phyloP scores from a whole-genome alignment of 2,888 invertebrate species.

The Thecocarcelia acutangulata region DNA sequence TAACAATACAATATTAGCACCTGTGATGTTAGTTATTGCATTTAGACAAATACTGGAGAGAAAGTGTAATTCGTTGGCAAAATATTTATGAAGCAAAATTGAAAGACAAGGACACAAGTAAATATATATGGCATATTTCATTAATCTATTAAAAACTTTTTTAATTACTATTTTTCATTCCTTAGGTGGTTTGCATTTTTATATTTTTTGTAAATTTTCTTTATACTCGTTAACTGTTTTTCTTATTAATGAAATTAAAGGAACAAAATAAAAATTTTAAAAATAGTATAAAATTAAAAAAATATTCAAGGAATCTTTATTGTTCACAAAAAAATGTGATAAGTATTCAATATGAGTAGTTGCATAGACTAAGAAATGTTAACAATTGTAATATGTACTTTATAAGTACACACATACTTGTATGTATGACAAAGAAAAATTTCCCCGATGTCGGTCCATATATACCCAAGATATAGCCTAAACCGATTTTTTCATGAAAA shows the following conservation, averaged over 20 bases:
- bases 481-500: too few species aligned
- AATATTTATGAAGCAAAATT: constrained; percentile 39
- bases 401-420: neutral
- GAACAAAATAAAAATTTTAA: constrained; percentile 21
- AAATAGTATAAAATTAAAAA: constrained; percentile 48
- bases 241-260: constrained; percentile 44
- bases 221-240: constrained; percentile 49
- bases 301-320: constrained; percentile 58
- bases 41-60: constrained; percentile 19
- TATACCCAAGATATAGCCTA: too few species aligned
- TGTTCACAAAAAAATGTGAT: constrained; percentile 43
- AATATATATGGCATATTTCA: constrained; percentile 58
- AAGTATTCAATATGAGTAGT: constrained; percentile 20
- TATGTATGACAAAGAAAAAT: too few species aligned
- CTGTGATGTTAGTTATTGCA: constrained; percentile 53
- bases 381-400: neutral
- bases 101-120: constrained; percentile 59
- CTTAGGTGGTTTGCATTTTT: constrained; percentile 33
- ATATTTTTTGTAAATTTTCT: constrained; percentile 9
- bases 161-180: constrained; percentile 3
- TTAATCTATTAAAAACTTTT: constrained; percentile 54
- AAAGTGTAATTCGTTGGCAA: constrained; percentile 26
- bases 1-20: constrained; percentile 56
- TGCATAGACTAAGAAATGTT: neutral
- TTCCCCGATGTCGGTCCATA: too few species aligned